Evolutionary conservation across 2,113 vertebrate genomes (phyloP).

Genomic region (Anoura caudifer): DNA sequence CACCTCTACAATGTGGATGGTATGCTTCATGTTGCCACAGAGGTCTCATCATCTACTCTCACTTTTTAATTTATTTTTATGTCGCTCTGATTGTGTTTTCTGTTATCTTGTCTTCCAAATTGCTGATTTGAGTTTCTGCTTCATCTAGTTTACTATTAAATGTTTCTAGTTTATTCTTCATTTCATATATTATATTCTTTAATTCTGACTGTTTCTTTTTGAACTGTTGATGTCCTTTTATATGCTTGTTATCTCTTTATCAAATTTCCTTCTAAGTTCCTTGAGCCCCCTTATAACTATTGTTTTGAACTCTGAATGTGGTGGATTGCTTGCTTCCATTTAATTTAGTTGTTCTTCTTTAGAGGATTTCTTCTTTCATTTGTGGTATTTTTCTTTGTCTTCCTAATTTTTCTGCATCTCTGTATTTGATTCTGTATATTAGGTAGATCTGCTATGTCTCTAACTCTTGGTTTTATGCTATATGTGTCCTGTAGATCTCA

Average conservation of each 20-base stretch:
- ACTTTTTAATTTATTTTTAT: background rate
- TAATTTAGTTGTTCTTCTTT: background rate
- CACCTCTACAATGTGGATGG: background rate
- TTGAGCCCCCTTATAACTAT: background rate
- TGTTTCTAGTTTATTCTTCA: background rate
- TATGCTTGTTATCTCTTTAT: background rate
- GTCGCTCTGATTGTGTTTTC: background rate
- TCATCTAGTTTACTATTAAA: background rate
- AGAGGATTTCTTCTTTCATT: background rate
- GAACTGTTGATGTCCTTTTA: background rate
- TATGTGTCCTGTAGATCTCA: background rate
- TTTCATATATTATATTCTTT: background rate
- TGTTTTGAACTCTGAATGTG: background rate
- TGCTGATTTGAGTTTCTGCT: background rate
- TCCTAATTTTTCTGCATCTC: background rate
- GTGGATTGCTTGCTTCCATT: background rate
- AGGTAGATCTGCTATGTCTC: background rate
- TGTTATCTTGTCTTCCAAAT: background rate
- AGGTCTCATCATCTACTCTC: background rate
- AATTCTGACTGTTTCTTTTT: background rate
- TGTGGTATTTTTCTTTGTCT: background rate
- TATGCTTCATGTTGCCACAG: background rate
- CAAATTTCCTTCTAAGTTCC: background rate
- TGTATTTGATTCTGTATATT: background rate
- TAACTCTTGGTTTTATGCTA: background rate